Percentiles rank a stretch among this genome's conserved stretches.
These are phyloP conservation scores for Molanna angustata DNA, from an alignment of 2,888 invertebrate species.

Conservation along the genomic window DNA sequence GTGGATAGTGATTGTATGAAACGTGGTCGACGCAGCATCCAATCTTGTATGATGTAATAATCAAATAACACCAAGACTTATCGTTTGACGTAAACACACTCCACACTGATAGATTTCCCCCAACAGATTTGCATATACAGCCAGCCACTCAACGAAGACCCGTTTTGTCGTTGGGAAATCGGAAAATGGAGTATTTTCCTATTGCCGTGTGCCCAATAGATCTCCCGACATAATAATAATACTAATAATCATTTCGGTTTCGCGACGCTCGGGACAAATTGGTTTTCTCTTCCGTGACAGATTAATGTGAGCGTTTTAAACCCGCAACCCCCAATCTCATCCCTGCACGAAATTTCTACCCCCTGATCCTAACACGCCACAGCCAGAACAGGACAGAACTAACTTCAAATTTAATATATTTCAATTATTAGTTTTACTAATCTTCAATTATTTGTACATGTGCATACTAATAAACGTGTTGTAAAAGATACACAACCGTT, in stretches of 20 bases:
- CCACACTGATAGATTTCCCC: slow-evolving; percentile 28
- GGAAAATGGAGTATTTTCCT: slow-evolving; percentile 29
- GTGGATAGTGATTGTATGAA: too few relatives aligned
- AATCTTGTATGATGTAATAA: background rate
- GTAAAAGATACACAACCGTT: too few relatives aligned
- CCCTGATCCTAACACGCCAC: too few relatives aligned
- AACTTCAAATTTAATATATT: too few relatives aligned
- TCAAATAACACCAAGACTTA: slow-evolving; percentile 14
- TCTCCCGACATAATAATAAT: slow-evolving; percentile 23
- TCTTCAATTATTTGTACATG: too few relatives aligned
- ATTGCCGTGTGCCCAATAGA: slow-evolving; percentile 22
- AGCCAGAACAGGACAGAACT: too few relatives aligned
- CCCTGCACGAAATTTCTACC: too few relatives aligned
- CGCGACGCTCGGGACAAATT: slow-evolving; percentile 30
- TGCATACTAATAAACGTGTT: too few relatives aligned
- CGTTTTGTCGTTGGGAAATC: slow-evolving; percentile 23
- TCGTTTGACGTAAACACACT: slow-evolving; percentile 26
- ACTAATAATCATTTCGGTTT: slow-evolving; percentile 31
- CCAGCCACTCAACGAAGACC: slow-evolving; percentile 22
- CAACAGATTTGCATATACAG: too few relatives aligned
- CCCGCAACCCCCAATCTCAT: slow-evolving; percentile 12
- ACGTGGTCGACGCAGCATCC: background rate
- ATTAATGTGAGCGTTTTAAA: slow-evolving; percentile 28
- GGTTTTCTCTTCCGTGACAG: slow-evolving; percentile 33
- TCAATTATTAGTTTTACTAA: too few relatives aligned